Evolutionary conservation across 92 coral and sea anemone genomes (phyloP).

Genomic region (Palythoa caribaeorum): DNA sequence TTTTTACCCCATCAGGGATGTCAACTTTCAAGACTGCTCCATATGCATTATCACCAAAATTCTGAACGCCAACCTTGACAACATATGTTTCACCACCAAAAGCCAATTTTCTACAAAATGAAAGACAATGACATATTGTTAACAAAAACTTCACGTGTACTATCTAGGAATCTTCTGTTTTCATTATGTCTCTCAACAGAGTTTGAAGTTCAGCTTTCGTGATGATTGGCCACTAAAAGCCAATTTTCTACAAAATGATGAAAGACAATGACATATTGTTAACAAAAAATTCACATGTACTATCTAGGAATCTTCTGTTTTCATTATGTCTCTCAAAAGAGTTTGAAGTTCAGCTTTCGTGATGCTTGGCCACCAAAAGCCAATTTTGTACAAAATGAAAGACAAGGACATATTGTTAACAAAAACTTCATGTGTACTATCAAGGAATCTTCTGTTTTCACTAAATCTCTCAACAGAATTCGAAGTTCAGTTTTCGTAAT

Average conservation of each 20-base stretch:
- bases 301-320: neutral
- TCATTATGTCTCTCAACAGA: too few species aligned
- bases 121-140: neutral
- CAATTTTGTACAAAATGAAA: conserved; percentile 1
- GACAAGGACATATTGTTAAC: neutral
- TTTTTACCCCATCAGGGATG: conserved; percentile 29
- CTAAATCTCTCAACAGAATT: too few species aligned
- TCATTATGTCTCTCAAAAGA: too few species aligned
- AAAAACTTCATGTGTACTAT: neutral
- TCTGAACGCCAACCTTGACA: conserved; percentile 1
- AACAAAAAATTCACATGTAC: neutral
- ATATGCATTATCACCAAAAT: conserved; percentile 28
- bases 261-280: neutral
- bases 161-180: neutral
- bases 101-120: conserved; percentile 15
- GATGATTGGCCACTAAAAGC: conserved; percentile 12
- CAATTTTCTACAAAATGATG: neutral
- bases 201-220: too few species aligned
- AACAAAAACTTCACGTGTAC: neutral
- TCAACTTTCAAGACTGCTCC: conserved; percentile 39
- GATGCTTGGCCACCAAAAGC: conserved; percentile 16
- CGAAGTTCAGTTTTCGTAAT: too few species aligned
- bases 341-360: too few species aligned
- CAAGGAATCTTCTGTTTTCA: neutral
- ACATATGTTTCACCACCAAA: conserved; percentile 36